phyloP scores from a whole-genome alignment of 2,797 vertebrate species.

The Ataeniobius toweri region DNA sequence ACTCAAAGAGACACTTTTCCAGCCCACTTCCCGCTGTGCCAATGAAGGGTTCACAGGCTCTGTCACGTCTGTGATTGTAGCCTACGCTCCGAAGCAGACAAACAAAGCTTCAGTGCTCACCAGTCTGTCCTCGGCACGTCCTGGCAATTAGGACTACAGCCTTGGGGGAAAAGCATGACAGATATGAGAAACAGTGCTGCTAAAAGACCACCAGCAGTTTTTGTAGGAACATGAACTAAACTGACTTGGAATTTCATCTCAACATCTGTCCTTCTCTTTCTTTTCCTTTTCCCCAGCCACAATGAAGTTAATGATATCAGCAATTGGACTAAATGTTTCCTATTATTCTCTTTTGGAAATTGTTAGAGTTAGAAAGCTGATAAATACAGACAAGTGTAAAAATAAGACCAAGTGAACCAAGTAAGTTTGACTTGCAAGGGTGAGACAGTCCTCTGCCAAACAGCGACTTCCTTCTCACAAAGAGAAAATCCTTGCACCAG shows the following conservation, averaged over 20 bases:
- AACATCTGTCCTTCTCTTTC: neutral
- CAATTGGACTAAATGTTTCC: slow-evolving; percentile 21
- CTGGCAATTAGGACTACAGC: slow-evolving; percentile 48
- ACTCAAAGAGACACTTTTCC: slow-evolving; percentile 47
- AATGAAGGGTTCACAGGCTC: slow-evolving; percentile 27
- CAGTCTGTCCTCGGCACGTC: slow-evolving; percentile 31
- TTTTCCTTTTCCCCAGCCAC: neutral
- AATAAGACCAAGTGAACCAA: too few species aligned
- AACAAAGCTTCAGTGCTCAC: slow-evolving; percentile 35
- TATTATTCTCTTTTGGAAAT: slow-evolving; percentile 29
- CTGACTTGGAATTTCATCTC: slow-evolving; percentile 21
- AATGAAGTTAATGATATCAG: slow-evolving; percentile 24
- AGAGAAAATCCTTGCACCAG: too few species aligned
- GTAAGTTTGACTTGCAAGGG: too few species aligned
- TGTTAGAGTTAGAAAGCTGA: too few species aligned
- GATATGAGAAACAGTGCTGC: slow-evolving; percentile 28
- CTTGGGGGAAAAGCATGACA: slow-evolving; percentile 23
- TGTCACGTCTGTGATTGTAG: slow-evolving; percentile 36
- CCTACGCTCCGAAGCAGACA: slow-evolving; percentile 25
- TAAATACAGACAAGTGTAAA: too few species aligned
- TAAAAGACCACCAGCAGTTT: slow-evolving; percentile 39
- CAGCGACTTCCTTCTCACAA: too few species aligned
- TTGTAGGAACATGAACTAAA: slow-evolving; percentile 21
- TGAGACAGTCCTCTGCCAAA: too few species aligned
- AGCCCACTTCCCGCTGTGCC: slow-evolving; percentile 32